Base-by-base conservation (phyloP, 2,888 invertebrate genomes). In the Actias luna region DNA sequence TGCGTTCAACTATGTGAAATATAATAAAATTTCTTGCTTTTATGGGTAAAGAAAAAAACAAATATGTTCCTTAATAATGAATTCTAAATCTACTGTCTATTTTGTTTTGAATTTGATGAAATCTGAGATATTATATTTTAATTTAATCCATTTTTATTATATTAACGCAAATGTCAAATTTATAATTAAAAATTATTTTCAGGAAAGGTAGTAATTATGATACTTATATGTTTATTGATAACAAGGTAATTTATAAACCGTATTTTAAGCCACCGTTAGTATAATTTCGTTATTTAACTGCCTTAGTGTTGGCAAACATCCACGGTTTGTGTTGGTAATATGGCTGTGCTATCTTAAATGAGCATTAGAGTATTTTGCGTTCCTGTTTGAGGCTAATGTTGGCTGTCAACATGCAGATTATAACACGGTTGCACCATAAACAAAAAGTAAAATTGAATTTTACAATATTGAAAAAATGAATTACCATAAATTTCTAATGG, bases 271-370 rank as follows among this genome's bases (percentile, higher is more conserved):
- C 79, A 79, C 73, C 74, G 74, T 77, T 82, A 76, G 74, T 75
- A 64, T 81, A 76, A 75, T 76, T n/a, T 66, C 66, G 70, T 76
- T 74, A 66, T 70, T 73, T 75, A 78, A 75, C 78, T 77, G 75
- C 75, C 66, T 63, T 66, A 75, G 55, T 55, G 55, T 79, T 85
- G 85, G 84, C 86, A 76, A 72, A 71, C 74, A 77, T 83, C 84
- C 84, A 83, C 71, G 68, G 55, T 55, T 55, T 75, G 72, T 80
- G 79, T 79, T 80, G 83, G 74, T 77, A 81, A 75, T 81, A 87
- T 85, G 89, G 89, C 89, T 89, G 89, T 89, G 89, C 85, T 50
- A 50, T 46, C 22, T 81, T 79, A 77, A 77, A 74, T 73, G 74
- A 74, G 74, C 75, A 75, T 76, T 76, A 68, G 71, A 73, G 72